These are phyloP conservation scores for Mizuhopecten yessoensis DNA, from an alignment of 1,140 invertebrate genomes.

Conservation along the genomic window DNA sequence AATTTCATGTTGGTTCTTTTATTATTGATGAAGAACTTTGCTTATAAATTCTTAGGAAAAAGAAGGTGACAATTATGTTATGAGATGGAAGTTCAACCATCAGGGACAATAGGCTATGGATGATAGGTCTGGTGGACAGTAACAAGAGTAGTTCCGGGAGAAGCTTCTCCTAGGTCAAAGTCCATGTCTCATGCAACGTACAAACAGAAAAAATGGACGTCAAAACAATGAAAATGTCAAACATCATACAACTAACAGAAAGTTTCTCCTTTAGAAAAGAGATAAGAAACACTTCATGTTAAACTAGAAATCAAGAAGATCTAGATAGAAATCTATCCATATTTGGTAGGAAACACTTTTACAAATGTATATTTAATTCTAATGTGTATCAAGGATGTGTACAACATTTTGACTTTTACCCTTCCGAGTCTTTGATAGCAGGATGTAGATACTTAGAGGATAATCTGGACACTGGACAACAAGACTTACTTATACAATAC, in stretches of 20 bases:
- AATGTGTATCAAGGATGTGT: neutral
- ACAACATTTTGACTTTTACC: neutral
- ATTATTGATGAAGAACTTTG: neutral
- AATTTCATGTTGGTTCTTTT: neutral
- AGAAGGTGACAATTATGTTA: neutral
- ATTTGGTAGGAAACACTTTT: neutral
- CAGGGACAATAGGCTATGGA: neutral
- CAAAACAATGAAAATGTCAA: neutral
- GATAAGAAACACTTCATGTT: constrained; percentile 23
- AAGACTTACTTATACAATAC: no score
- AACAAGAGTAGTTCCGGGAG: no score
- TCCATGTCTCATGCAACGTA: neutral
- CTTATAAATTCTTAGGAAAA: neutral
- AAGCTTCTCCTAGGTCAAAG: neutral
- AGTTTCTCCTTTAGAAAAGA: neutral
- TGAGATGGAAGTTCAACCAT: neutral
- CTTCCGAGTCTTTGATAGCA: no score
- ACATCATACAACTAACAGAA: constrained; percentile 7
- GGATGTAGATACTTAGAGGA: no score
- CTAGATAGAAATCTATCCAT: neutral
- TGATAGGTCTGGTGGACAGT: neutral
- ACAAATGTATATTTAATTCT: neutral
- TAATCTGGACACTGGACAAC: no score
- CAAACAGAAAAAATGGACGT: neutral
- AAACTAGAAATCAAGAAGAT: constrained; percentile 2